phyloP scores from a whole-genome alignment of 2,888 invertebrate species.

The Drosophila macrothrix region DNA sequence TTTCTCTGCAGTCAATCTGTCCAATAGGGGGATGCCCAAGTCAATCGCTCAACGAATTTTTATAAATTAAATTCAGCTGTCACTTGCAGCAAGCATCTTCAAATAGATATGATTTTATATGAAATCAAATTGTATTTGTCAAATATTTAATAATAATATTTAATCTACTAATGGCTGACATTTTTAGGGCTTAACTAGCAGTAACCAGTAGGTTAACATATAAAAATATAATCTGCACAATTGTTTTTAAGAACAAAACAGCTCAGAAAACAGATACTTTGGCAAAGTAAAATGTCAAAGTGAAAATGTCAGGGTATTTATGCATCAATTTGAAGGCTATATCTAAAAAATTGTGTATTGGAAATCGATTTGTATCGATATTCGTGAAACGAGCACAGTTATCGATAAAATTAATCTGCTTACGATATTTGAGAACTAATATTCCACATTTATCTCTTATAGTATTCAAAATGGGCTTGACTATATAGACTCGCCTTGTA shows the following conservation, averaged over 20 bases:
- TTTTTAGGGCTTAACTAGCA: background rate
- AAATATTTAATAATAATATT: background rate
- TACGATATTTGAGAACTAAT: background rate
- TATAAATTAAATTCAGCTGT: conserved; percentile 12
- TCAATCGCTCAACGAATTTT: conserved; percentile 2
- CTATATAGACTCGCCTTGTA: background rate
- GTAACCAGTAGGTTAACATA: background rate
- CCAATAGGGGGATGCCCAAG: background rate
- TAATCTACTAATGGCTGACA: background rate
- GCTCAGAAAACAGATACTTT: background rate
- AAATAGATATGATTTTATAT: background rate
- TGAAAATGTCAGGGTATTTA: too few relatives aligned
- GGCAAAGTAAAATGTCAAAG: too few relatives aligned
- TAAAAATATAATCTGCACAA: background rate
- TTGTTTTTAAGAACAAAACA: background rate
- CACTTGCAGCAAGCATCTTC: conserved; percentile 8
- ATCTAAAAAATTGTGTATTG: too few relatives aligned
- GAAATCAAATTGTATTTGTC: background rate
- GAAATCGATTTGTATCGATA: too few relatives aligned
- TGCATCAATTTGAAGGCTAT: too few relatives aligned
- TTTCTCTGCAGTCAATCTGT: conserved; percentile 7
- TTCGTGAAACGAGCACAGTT: too few relatives aligned
- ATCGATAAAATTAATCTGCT: background rate
- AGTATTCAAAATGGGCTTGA: background rate
- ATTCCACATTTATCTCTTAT: background rate